phyloP scores from a whole-genome alignment of 2,888 invertebrate genomes.

The Clusia tigrina region DNA sequence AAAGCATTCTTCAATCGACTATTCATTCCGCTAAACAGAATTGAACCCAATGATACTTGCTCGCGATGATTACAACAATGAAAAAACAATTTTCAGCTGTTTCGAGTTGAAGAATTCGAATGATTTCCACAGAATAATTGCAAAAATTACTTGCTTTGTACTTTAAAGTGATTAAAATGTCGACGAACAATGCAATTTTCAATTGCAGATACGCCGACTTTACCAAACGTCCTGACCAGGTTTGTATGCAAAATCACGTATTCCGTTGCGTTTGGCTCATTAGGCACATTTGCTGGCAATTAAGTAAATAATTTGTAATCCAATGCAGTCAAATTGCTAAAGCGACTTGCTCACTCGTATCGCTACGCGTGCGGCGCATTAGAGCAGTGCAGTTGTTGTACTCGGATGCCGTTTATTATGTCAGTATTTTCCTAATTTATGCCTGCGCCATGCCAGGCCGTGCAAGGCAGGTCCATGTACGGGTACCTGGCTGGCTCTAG shows the following conservation, averaged over 20 bases:
- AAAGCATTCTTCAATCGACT: too few species aligned
- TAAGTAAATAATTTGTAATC: slow-evolving; percentile 57
- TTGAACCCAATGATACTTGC: too few species aligned
- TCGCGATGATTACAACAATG: too few species aligned
- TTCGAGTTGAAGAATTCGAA: too few species aligned
- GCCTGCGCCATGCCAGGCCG: slow-evolving; percentile 25
- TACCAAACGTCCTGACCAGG: not conserved
- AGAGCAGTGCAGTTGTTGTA: not conserved
- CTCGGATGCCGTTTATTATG: slow-evolving; percentile 24
- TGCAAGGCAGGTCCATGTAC: not conserved
- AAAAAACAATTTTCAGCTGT: too few species aligned
- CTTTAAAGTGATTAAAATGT: too few species aligned
- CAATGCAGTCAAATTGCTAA: not conserved
- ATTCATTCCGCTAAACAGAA: too few species aligned
- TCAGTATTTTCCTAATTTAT: slow-evolving; percentile 31
- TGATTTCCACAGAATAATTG: too few species aligned
- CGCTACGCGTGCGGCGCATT: not conserved
- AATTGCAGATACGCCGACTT: not conserved
- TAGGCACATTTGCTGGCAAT: slow-evolving; percentile 56
- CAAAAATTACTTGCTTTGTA: too few species aligned
- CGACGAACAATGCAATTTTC: not conserved
- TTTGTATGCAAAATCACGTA: slow-evolving; percentile 35
- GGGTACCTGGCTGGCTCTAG: too few species aligned
- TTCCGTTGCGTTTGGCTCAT: slow-evolving; percentile 54
- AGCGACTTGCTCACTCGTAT: not conserved